Conservation (phyloP, 2,797 vertebrate genomes). For the Echiichthys vipera region DNA sequence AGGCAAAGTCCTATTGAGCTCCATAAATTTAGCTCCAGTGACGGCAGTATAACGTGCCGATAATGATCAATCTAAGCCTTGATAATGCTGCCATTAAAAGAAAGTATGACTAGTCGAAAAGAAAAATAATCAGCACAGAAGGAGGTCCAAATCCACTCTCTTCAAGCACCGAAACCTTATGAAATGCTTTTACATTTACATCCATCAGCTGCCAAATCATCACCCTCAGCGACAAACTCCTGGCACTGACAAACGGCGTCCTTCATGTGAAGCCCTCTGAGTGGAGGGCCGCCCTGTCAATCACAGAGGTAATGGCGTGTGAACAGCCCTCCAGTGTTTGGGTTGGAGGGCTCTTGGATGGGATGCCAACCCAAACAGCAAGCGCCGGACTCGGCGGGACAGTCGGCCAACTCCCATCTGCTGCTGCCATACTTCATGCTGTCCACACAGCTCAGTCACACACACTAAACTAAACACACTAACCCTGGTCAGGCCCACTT, state of each 20-base stretch:
- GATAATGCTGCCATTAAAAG: conserved; percentile 46
- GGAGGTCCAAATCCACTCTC: conserved; percentile 21
- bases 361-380: conserved; percentile 87
- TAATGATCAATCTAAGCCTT: conserved; percentile 39
- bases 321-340: conserved; percentile 84
- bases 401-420: conserved; percentile 79
- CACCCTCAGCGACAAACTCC: conserved; percentile 61
- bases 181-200: conserved; percentile 60
- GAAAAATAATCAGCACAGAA: conserved; percentile 47
- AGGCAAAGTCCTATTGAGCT: conserved; percentile 48
- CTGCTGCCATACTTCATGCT: conserved; percentile 83
- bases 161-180: conserved; percentile 29
- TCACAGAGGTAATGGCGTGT: conserved; percentile 86
- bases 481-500: conserved; percentile 75
- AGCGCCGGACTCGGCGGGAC: conserved; percentile 71
- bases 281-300: conserved; percentile 88
- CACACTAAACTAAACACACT: conserved; percentile 72
- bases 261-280: conserved; percentile 77
- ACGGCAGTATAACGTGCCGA: conserved; percentile 15
- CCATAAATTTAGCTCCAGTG: conserved; percentile 31
- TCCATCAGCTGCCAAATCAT: conserved; percentile 67
- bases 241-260: conserved; percentile 52
- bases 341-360: conserved; percentile 73
- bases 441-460: conserved; percentile 85
- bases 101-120: conserved; percentile 42